phyloP scores from a whole-genome alignment of 2,113 vertebrate genomes.

The Sturnira hondurensis region DNA sequence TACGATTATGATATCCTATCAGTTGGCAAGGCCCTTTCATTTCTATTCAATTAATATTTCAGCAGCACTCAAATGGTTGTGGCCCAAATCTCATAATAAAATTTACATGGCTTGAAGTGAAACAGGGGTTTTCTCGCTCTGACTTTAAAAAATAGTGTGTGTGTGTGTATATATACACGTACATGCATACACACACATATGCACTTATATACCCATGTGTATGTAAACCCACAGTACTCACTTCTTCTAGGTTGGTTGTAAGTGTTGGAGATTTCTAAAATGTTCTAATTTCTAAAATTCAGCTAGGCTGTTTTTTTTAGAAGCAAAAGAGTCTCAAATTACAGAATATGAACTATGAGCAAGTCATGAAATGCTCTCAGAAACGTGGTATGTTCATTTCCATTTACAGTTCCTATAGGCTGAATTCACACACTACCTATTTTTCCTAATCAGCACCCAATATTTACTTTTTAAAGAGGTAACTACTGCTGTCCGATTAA shows the following conservation, averaged over 20 bases:
- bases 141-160: slow-evolving; percentile 39
- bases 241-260: slow-evolving; percentile 68
- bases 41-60: slow-evolving; percentile 91
- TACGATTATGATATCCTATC: slow-evolving; percentile 90
- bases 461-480: slow-evolving; percentile 50
- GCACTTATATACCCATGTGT: not conserved
- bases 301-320: not conserved
- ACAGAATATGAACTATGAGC: not conserved
- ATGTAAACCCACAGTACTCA: not conserved
- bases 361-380: not conserved
- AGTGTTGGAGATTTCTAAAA: slow-evolving; percentile 59
- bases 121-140: slow-evolving; percentile 43
- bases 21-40: slow-evolving; percentile 85
- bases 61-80: slow-evolving; percentile 87
- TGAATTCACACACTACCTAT: slow-evolving; percentile 62
- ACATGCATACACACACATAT: not conserved
- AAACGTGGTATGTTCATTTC: not conserved
- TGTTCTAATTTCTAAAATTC: slow-evolving; percentile 35
- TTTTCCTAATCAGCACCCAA: slow-evolving; percentile 37
- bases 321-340: slow-evolving; percentile 33
- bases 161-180: accelerated
- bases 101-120: slow-evolving; percentile 80
- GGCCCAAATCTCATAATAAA: slow-evolving; percentile 82
- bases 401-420: slow-evolving; percentile 41
- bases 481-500: slow-evolving; percentile 68